These are phyloP conservation scores for Gila orcuttii DNA, from an alignment of 2,113 vertebrate species.

Conservation along the genomic window DNA sequence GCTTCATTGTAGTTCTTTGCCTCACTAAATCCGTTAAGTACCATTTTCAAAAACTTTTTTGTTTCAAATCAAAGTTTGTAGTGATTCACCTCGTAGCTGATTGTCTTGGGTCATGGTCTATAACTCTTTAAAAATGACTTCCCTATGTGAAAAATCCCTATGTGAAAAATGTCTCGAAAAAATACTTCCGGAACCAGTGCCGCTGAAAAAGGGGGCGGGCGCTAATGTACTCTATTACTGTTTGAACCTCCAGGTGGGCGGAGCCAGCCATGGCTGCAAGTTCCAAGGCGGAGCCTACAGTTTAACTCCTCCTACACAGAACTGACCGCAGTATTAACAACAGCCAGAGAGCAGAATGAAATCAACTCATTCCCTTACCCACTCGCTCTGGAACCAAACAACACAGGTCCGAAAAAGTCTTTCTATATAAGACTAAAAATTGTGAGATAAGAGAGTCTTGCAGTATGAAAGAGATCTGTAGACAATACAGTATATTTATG, in stretches of 20 bases:
- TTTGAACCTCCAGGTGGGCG: conserved; percentile 77
- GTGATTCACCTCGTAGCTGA: too few relatives aligned
- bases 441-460: neutral
- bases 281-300: conserved; percentile 86
- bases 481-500: neutral
- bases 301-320: conserved; percentile 87
- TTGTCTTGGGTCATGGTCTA: too few relatives aligned
- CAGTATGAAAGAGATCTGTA: neutral
- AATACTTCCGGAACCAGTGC: too few relatives aligned
- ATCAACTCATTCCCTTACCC: conserved; percentile 91
- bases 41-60: too few relatives aligned
- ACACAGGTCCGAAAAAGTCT: conserved; percentile 76
- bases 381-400: conserved; percentile 85
- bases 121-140: too few relatives aligned
- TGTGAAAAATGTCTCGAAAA: too few relatives aligned
- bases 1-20: too few relatives aligned
- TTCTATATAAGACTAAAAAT: neutral
- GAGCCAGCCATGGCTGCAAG: conserved; percentile 91
- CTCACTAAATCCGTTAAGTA: too few relatives aligned
- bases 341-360: conserved; percentile 84
- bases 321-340: conserved; percentile 87
- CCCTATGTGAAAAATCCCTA: too few relatives aligned
- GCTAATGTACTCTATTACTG: neutral
- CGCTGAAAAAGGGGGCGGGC: too few relatives aligned
- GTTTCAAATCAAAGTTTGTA: too few relatives aligned